These are phyloP conservation scores for Steromphala cineraria DNA, from an alignment of 2,888 invertebrate species.

Conservation along the genomic window DNA sequence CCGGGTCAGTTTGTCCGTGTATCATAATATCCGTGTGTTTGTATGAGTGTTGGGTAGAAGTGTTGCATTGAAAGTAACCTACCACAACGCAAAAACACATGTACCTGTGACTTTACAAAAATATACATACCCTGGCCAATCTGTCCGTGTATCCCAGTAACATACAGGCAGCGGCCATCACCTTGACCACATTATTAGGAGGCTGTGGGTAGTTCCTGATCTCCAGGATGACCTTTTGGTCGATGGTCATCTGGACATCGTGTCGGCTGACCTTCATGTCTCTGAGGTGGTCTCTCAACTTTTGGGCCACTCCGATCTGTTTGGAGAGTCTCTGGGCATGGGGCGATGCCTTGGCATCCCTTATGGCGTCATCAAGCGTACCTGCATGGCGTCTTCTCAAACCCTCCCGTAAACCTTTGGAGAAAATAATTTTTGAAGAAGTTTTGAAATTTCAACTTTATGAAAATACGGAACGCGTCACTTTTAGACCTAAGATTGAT, in stretches of 20 bases:
- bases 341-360: slow-evolving; percentile 43
- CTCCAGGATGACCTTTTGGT: slow-evolving; percentile 67
- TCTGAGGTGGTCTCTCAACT: slow-evolving; percentile 52
- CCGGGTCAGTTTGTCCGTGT: slow-evolving; percentile 47
- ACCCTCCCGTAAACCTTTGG: slow-evolving; percentile 51
- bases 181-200: slow-evolving; percentile 59
- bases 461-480: too few species aligned
- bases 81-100: too few species aligned
- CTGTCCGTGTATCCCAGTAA: slow-evolving; percentile 62
- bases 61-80: too few species aligned
- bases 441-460: too few species aligned
- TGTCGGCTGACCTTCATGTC: slow-evolving; percentile 59
- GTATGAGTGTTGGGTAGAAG: too few species aligned
- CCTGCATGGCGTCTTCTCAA: slow-evolving; percentile 48
- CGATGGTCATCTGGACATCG: slow-evolving; percentile 60
- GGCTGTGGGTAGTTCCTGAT: slow-evolving; percentile 65
- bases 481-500: too few species aligned
- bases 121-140: slow-evolving; percentile 48
- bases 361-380: slow-evolving; percentile 48
- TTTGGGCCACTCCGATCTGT: slow-evolving; percentile 53
- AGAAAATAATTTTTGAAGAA: too few species aligned
- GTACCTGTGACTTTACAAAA: too few species aligned
- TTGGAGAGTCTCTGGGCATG: slow-evolving; percentile 45
- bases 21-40: too few species aligned
- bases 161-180: slow-evolving; percentile 66